phyloP scores from a whole-genome alignment of 1,140 invertebrate genomes.

The Drosophila sp. region DNA sequence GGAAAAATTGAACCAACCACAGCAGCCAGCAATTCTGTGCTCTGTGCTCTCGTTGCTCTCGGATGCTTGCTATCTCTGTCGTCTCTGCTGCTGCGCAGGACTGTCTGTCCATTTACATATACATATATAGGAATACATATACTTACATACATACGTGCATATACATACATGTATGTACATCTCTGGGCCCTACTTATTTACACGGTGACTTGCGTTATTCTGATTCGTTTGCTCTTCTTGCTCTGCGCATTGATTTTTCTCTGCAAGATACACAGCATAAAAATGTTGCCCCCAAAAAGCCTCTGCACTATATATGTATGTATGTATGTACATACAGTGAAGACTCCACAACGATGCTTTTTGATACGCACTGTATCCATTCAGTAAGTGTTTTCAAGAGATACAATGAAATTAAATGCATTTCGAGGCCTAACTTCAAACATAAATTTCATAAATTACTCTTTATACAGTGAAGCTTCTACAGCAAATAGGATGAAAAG shows the following conservation, averaged over 20 bases:
- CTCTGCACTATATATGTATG: not conserved
- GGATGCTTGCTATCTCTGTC: constrained; percentile 75
- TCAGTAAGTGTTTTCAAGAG: no score
- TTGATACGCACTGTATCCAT: no score
- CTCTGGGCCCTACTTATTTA: constrained; percentile 39
- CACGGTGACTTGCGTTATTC: constrained; percentile 74
- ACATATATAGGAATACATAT: constrained; percentile 3
- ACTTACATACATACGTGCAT: constrained; percentile 9
- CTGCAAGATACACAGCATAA: constrained; percentile 71
- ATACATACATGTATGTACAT: constrained; percentile 46
- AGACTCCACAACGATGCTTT: not conserved
- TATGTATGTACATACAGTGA: constrained; percentile 30
- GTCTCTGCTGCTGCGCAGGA: constrained; percentile 76
- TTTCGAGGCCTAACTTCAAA: no score
- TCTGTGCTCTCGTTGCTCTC: constrained; percentile 41
- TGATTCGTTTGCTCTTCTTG: constrained; percentile 73
- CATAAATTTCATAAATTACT: no score
- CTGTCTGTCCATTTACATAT: constrained; percentile 45
- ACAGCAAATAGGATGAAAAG: no score
- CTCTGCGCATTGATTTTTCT: constrained; percentile 75
- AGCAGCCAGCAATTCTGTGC: constrained; percentile 58
- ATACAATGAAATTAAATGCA: no score
- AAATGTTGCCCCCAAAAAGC: constrained; percentile 22
- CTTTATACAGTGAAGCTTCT: no score
- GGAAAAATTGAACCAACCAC: constrained; percentile 61